Evolutionary conservation across 2,888 invertebrate genomes (phyloP).

Genomic region (Smittia sp.): DNA sequence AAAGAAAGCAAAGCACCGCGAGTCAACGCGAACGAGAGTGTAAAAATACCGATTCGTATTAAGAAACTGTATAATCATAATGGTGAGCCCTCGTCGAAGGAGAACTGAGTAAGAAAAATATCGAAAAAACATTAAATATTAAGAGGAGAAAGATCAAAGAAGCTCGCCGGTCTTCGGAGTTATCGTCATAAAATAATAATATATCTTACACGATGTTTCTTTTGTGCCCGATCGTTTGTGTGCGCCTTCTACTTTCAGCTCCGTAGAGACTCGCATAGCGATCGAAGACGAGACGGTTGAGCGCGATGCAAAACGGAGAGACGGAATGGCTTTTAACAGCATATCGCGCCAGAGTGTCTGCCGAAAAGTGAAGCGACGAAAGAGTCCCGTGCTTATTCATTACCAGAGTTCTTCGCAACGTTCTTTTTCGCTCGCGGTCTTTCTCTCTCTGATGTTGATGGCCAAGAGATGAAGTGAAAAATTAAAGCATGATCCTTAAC

Average conservation of each 20-base stretch:
- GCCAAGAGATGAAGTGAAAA: neutral
- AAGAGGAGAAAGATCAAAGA: slow-evolving; percentile 39
- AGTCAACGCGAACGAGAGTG: slow-evolving; percentile 30
- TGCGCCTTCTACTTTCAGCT: slow-evolving; percentile 6
- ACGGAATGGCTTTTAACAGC: slow-evolving; percentile 30
- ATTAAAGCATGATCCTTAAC: slow-evolving; percentile 2
- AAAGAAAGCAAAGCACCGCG: slow-evolving; percentile 15
- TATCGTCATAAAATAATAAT: slow-evolving; percentile 41
- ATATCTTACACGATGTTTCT: slow-evolving; percentile 40
- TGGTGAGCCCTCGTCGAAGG: slow-evolving; percentile 19
- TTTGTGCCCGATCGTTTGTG: slow-evolving; percentile 26
- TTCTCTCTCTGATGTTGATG: slow-evolving; percentile 5
- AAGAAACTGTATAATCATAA: slow-evolving; percentile 41
- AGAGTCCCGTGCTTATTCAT: slow-evolving; percentile 37
- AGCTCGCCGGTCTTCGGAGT: slow-evolving; percentile 27
- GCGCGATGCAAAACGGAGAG: slow-evolving; percentile 26
- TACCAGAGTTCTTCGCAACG: slow-evolving; percentile 9
- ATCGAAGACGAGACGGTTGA: neutral
- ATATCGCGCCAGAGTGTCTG: slow-evolving; percentile 41
- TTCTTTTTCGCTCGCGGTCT: slow-evolving; percentile 8
- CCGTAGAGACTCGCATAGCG: neutral
- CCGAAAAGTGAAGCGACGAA: slow-evolving; percentile 23
- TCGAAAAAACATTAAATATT: slow-evolving; percentile 33
- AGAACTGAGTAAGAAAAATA: slow-evolving; percentile 31
- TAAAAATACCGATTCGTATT: slow-evolving; percentile 41